Evolutionary conservation across 2,797 vertebrate species (phyloP).

Genomic region (Lacerta viridis): DNA sequence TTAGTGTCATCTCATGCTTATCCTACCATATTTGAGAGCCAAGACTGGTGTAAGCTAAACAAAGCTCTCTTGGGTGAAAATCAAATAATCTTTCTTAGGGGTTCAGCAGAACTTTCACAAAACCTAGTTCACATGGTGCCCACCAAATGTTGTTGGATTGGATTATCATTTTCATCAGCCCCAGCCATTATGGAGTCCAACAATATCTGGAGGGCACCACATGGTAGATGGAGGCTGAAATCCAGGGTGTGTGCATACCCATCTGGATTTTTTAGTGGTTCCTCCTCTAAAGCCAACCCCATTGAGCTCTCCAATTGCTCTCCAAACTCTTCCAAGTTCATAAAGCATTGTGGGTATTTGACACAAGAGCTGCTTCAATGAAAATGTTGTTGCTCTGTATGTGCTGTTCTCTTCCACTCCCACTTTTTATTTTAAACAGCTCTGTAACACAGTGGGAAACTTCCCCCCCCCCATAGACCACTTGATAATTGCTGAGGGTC

Average conservation of each 20-base stretch:
- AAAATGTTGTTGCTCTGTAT: neutral
- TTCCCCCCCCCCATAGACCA: too few species aligned
- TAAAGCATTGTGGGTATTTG: neutral
- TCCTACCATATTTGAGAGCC: neutral
- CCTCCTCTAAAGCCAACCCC: neutral
- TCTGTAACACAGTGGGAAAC: too few species aligned
- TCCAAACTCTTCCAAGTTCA: neutral
- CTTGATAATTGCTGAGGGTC: too few species aligned
- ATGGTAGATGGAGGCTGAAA: neutral
- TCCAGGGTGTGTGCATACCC: neutral
- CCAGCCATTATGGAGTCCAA: too few species aligned
- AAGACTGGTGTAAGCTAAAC: neutral
- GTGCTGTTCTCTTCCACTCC: neutral
- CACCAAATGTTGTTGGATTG: neutral
- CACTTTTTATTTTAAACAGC: neutral
- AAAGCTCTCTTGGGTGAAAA: slow-evolving; percentile 44
- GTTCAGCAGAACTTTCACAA: slow-evolving; percentile 1
- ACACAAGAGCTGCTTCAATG: neutral
- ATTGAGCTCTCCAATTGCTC: neutral
- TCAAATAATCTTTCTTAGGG: neutral
- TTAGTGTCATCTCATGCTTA: slow-evolving; percentile 32
- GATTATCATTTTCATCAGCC: too few species aligned
- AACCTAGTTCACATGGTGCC: neutral
- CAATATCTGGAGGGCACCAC: too few species aligned
- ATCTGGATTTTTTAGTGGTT: too few species aligned